Evolutionary conservation across 2,113 vertebrate species (phyloP).

Genomic region (Lampris incognitus): DNA sequence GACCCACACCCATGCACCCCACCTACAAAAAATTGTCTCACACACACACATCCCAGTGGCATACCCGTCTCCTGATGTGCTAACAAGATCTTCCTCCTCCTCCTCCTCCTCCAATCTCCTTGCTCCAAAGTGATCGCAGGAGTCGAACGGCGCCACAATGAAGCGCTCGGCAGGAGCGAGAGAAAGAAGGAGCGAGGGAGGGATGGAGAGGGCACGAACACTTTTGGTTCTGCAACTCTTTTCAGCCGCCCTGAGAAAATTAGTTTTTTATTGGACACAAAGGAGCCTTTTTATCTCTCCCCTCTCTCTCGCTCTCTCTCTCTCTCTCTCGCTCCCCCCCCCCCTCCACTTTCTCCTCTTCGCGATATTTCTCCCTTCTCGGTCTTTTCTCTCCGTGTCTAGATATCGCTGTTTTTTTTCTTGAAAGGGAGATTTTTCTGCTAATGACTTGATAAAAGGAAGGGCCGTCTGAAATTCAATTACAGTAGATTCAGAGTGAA

Average conservation of each 20-base stretch:
- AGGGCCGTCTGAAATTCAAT: slow-evolving; percentile 81
- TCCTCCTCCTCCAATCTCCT: slow-evolving; percentile 86
- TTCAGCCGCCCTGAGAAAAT: slow-evolving; percentile 96
- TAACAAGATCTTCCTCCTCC: slow-evolving; percentile 95
- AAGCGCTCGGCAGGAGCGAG: slow-evolving; percentile 91
- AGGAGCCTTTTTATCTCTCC: slow-evolving; percentile 90
- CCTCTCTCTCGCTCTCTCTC: slow-evolving; percentile 22
- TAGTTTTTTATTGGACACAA: slow-evolving; percentile 98
- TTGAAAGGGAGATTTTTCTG: slow-evolving; percentile 61
- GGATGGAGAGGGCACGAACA: slow-evolving; percentile 87
- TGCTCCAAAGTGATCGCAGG: slow-evolving; percentile 87
- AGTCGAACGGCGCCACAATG: slow-evolving; percentile 95
- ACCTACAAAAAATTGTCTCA: not conserved
- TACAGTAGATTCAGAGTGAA: slow-evolving; percentile 72
- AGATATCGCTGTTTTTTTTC: slow-evolving; percentile 55
- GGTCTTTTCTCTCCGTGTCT: slow-evolving; percentile 36
- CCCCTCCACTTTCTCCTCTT: slow-evolving; percentile 46
- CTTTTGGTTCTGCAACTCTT: slow-evolving; percentile 87
- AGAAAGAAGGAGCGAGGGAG: slow-evolving; percentile 83
- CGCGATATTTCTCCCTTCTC: slow-evolving; percentile 37
- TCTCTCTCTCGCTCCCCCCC: slow-evolving; percentile 20
- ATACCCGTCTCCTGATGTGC: slow-evolving; percentile 89
- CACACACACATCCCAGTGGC: slow-evolving; percentile 48
- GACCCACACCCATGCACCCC: slow-evolving; percentile 1
- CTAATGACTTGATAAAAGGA: slow-evolving; percentile 74